Base-by-base conservation (phyloP, 2,113 vertebrate genomes). In the Cichladusa arquata region DNA sequence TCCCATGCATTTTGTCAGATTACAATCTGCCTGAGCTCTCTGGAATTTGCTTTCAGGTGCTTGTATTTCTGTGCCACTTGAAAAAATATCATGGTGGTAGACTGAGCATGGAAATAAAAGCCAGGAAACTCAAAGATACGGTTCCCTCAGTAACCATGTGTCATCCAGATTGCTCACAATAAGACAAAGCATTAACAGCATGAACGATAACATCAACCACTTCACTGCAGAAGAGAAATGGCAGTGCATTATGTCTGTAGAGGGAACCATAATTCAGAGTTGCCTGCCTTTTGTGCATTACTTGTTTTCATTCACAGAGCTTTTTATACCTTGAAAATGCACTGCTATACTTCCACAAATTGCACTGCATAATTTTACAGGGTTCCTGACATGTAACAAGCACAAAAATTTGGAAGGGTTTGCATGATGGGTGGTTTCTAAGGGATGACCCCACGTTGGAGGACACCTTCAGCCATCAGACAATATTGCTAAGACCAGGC, bases 141-240 rank as follows among this genome's bases (percentile, higher is more conserved):
- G 81, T 93, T 92, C 48, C 81, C 54, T 77, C 56, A 86, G 82
- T 83, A 88, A 86, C 86, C 18, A 2, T 44, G 42, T 77, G 33
- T 94, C 64, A 89, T 65, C 76, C 64, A 56, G 85, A 82, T 74
- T 86, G 79, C 82, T 95, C 56, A 67, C 54, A 91, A 56, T 64
- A 86, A 64, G 69, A 67, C 81, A 90, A 28, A 71, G 47, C 79
- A 71, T 62, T 86, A 92, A 44, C 40, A 86, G 56, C 28, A 11
- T 19, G 58, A 67, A 48, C 0, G 0, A 14, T 72, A 87, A 65
- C 50, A 84, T 82, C 71, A 82, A 6, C 62, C n/a, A 38, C 53
- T 95, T 95, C 65, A 54, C 48, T 80, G 66, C 47, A 57, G n/a
- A 85, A 66, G 50, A 73, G 81, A 81, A 67, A 51, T 31, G 36